Conservation (phyloP, 2,113 vertebrate species). For the Megaleporinus macrocephalus region DNA sequence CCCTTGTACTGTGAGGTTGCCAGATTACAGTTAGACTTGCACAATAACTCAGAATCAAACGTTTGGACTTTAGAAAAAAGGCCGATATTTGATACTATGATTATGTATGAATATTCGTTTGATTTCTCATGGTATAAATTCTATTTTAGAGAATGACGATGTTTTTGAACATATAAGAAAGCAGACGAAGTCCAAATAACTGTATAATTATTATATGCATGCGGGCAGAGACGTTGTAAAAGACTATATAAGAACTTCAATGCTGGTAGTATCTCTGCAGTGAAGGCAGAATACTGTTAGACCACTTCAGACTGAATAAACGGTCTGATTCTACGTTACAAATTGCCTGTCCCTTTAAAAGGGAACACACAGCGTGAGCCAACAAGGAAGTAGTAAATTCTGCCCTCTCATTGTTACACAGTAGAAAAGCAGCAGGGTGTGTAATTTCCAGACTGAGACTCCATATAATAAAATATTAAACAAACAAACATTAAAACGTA, state of each 20-base stretch:
- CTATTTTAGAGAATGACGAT: not conserved
- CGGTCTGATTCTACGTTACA: not conserved
- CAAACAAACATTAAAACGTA: no score
- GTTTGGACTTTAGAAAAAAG: no score
- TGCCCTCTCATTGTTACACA: slow-evolving; percentile 74
- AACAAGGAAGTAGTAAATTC: slow-evolving; percentile 65
- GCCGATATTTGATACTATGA: not conserved
- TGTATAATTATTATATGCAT: no score
- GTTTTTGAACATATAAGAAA: not conserved
- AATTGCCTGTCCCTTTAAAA: slow-evolving; percentile 66
- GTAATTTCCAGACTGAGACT: not conserved
- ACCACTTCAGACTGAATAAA: not conserved
- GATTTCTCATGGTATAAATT: not conserved
- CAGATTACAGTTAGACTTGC: not conserved
- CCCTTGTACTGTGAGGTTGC: not conserved
- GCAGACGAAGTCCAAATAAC: not conserved
- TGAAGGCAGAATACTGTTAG: not conserved
- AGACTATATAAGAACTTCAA: no score
- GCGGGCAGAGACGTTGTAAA: no score
- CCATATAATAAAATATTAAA: no score
- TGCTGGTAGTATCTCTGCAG: not conserved
- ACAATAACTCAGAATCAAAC: no score
- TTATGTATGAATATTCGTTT: not conserved
- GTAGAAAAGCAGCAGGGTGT: slow-evolving; percentile 45
- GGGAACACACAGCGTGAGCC: slow-evolving; percentile 48